Conservation (phyloP, 2,888 invertebrate species). For the Yponomeuta cagnagella region DNA sequence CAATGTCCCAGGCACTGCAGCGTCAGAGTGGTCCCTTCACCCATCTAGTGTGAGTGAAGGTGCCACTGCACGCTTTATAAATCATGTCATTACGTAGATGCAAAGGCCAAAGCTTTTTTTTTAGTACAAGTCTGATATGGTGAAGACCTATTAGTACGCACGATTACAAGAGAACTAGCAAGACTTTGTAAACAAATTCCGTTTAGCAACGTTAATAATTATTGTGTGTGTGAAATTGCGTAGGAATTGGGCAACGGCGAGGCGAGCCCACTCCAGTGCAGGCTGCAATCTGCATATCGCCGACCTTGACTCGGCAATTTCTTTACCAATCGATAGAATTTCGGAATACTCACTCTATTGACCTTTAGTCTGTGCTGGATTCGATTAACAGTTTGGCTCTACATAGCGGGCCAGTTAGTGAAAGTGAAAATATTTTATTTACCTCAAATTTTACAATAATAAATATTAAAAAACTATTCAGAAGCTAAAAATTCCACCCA, state of each 20-base stretch:
- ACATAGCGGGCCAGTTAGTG: neutral
- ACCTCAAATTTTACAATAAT: no score
- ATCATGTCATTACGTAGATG: no score
- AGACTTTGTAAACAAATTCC: neutral
- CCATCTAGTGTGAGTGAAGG: no score
- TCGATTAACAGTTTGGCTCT: neutral
- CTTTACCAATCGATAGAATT: neutral
- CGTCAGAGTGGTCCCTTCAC: no score
- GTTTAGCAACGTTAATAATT: neutral
- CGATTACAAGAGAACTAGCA: neutral
- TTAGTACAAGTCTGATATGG: no score
- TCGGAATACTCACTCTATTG: neutral
- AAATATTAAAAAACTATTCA: no score
- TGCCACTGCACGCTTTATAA: no score
- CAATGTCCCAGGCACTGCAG: no score
- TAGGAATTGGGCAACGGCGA: neutral
- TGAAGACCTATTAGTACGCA: no score
- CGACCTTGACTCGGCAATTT: neutral
- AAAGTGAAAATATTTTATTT: no score
- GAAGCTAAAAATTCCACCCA: no score
- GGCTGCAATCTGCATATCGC: neutral
- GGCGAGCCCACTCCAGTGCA: neutral
- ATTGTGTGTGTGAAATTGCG: neutral
- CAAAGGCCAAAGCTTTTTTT: no score
- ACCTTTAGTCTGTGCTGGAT: neutral